Evolutionary conservation across 2,888 invertebrate species (phyloP).

Genomic region (Copidosoma aretas): DNA sequence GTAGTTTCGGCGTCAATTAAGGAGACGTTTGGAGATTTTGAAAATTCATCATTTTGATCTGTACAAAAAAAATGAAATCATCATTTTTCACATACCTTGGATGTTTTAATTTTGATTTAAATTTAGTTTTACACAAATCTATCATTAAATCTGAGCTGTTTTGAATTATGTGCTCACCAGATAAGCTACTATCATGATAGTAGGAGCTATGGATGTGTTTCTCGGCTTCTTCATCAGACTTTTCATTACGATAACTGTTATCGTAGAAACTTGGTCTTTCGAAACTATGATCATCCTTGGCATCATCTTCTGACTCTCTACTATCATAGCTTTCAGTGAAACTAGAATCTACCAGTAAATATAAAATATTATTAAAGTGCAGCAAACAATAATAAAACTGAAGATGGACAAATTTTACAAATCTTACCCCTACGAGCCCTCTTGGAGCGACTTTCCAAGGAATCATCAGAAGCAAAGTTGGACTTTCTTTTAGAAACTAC

Average conservation of each 20-base stretch:
- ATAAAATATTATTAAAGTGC: not conserved
- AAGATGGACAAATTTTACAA: not conserved
- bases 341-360: constrained; percentile 2
- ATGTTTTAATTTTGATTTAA: too few species aligned
- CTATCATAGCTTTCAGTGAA: constrained; percentile 18
- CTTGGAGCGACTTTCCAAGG: constrained; percentile 1
- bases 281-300: constrained; percentile 1
- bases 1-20: not conserved
- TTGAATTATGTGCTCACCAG: constrained; percentile 8
- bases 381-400: not conserved
- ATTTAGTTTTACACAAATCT: too few species aligned
- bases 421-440: constrained; percentile 10
- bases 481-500: constrained; percentile 10
- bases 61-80: not conserved
- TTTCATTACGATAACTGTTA: constrained; percentile 1
- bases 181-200: constrained; percentile 11
- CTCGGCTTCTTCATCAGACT: constrained; percentile 24
- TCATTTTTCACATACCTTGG: too few species aligned
- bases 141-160: too few species aligned
- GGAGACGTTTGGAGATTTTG: constrained; percentile 6
- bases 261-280: constrained; percentile 23
- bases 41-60: constrained; percentile 12
- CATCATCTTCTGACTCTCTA: constrained; percentile 16
- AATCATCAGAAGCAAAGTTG: constrained; percentile 5
- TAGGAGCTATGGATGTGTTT: constrained; percentile 19